phyloP scores from a whole-genome alignment of 1,140 invertebrate genomes.

The Antheraea mylitta region DNA sequence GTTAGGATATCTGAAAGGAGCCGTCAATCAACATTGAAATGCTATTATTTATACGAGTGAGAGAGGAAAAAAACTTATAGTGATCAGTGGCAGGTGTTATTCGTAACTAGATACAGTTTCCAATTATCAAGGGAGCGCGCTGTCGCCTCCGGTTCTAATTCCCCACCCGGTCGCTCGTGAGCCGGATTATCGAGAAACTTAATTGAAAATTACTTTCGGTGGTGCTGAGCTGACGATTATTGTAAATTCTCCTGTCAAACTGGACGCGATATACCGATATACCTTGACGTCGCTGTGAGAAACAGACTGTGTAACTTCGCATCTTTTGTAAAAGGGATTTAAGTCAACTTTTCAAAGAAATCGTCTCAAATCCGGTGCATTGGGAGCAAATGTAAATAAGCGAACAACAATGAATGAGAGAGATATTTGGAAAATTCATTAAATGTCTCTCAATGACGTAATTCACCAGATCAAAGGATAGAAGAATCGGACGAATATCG shows the following conservation, averaged over 20 bases:
- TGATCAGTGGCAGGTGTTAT: constrained; percentile 38
- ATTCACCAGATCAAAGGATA: too few relatives aligned
- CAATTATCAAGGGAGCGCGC: constrained; percentile 50
- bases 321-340: neutral
- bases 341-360: neutral
- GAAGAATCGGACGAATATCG: too few relatives aligned
- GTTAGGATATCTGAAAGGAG: constrained; percentile 14
- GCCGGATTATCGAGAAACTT: constrained; percentile 69
- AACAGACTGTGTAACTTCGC: constrained; percentile 26
- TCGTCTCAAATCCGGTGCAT: too few relatives aligned
- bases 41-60: constrained; percentile 16
- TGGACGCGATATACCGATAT: constrained; percentile 16
- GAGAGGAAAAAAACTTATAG: neutral
- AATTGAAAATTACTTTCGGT: constrained; percentile 68
- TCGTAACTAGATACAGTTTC: constrained; percentile 56
- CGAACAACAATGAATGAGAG: too few relatives aligned
- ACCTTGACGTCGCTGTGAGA: constrained; percentile 26
- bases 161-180: constrained; percentile 37
- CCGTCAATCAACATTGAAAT: constrained; percentile 12
- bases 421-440: too few relatives aligned
- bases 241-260: constrained; percentile 54
- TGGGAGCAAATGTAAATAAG: too few relatives aligned
- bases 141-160: constrained; percentile 46
- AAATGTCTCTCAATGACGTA: too few relatives aligned
- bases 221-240: constrained; percentile 37